Evolutionary conservation across 2,888 invertebrate species (phyloP), one percentile per base, ranked within the genome.

Genomic region (Lacanobia oleracea): DNA sequence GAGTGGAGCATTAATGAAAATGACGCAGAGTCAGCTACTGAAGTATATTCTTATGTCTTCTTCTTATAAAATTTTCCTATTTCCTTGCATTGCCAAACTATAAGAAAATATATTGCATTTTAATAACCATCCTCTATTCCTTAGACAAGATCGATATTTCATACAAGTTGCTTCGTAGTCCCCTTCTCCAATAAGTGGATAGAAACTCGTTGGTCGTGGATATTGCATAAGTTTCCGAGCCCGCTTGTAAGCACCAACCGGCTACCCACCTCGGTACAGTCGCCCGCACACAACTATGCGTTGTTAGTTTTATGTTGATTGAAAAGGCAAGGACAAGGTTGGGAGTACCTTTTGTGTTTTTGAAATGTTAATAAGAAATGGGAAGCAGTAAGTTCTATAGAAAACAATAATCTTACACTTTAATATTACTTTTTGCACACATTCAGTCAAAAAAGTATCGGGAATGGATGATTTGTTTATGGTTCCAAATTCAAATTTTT

Each of bases 151-250:
- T 75, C 72, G 51, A 69, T 78, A 65, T 65, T 6, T 23, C 57
- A 50, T 45, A 57, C 62, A 65, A 68, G 57, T 61, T 21, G 37
- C 14, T 60, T 21, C 40, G 37, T 18, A 54, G 33, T 59, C 43
- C 67, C 53, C 65, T 14, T 80, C 75, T 63, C 80, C 37, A 70
- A 69, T 78, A 75, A 78, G 69, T 75, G 69, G 27, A 0, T 45
- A 54, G 80, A 48, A 75, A 69, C 80, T 69, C 75, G 65, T 80
- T 70, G 14, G 50, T 63, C 69, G 69, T 69, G 65, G 80, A 75
- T 75, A 78, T 78, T 78, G 80, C 69, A 75, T 69, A 78, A 78
- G 78, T 80, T 78, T 69, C 43, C 65, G 53, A 59, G 50, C 18
- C 8, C 64, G 65, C 50, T 51, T 60, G 63, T 73, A 73, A 77